These are phyloP conservation scores for Mechanitis mazaeus DNA, from an alignment of 2,888 invertebrate species.

Conservation along the genomic window DNA sequence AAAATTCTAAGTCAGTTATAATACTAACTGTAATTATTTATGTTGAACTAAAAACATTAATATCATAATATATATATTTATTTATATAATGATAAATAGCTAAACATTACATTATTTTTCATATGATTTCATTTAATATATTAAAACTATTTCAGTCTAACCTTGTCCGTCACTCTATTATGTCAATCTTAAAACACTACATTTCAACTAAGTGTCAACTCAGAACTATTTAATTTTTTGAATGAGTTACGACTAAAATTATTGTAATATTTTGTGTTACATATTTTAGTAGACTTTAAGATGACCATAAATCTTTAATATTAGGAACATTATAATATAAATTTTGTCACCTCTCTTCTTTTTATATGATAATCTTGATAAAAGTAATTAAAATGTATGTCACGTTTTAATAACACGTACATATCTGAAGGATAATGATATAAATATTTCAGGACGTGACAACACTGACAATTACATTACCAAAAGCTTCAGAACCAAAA, in stretches of 20 bases:
- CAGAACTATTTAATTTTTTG: conserved; percentile 10
- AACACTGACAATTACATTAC: conserved; percentile 38
- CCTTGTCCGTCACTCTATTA: conserved; percentile 6
- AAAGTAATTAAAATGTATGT: no score
- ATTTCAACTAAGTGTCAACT: conserved; percentile 6
- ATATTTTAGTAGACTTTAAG: no score
- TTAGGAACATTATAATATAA: no score
- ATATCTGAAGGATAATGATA: conserved; percentile 14
- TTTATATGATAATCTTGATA: no score
- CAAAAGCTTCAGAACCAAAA: conserved; percentile 42
- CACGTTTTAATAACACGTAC: conserved; percentile 5
- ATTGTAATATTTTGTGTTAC: no score
- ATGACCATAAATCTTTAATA: no score
- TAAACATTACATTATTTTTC: background rate
- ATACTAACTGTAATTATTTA: no score
- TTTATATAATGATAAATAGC: no score
- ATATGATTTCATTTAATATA: background rate
- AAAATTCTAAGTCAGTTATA: no score
- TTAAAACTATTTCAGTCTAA: background rate
- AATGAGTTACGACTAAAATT: background rate
- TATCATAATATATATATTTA: no score
- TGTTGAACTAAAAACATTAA: no score
- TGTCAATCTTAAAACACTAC: conserved; percentile 4
- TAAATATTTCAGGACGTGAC: conserved; percentile 20
- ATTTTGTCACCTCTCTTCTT: no score